Evolutionary conservation across 1,140 invertebrate genomes (phyloP).

Genomic region (Zaprionus gabonicus): DNA sequence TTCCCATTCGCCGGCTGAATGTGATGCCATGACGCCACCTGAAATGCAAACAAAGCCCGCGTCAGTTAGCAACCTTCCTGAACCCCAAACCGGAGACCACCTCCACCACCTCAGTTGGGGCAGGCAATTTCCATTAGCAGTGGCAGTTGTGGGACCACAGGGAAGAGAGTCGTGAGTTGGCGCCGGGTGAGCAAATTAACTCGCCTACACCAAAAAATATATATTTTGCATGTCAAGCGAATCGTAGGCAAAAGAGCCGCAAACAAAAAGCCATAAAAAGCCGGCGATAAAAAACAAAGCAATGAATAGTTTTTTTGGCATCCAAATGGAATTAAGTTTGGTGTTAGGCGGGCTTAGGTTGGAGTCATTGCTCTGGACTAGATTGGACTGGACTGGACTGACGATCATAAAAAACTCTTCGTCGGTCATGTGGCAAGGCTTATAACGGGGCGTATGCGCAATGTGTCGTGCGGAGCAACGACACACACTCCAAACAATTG

Average conservation of each 20-base stretch:
- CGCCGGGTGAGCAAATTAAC: slow-evolving; percentile 29
- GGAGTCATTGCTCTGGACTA: background rate
- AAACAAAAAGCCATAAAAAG: slow-evolving; percentile 46
- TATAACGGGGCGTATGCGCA: slow-evolving; percentile 18
- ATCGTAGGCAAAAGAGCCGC: slow-evolving; percentile 34
- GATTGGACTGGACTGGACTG: background rate
- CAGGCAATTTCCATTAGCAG: slow-evolving; percentile 64
- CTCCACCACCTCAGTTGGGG: background rate
- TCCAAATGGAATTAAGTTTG: slow-evolving; percentile 44
- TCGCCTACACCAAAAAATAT: slow-evolving; percentile 31
- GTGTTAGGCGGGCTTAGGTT: background rate
- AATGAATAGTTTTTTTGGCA: slow-evolving; percentile 39
- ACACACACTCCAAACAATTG: slow-evolving; percentile 42
- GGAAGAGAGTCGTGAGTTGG: background rate
- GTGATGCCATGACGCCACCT: slow-evolving; percentile 62
- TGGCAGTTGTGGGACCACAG: slow-evolving; percentile 19
- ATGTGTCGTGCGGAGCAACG: slow-evolving; percentile 31
- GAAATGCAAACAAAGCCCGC: slow-evolving; percentile 29
- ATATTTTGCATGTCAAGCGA: slow-evolving; percentile 61
- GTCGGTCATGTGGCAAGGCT: too few relatives aligned
- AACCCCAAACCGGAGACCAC: slow-evolving; percentile 22
- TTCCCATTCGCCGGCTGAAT: slow-evolving; percentile 56
- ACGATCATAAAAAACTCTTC: background rate
- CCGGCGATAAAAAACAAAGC: slow-evolving; percentile 39
- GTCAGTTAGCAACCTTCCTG: slow-evolving; percentile 53